Conservation (phyloP, 2,113 vertebrate species). For the Syngnathus scovelli region DNA sequence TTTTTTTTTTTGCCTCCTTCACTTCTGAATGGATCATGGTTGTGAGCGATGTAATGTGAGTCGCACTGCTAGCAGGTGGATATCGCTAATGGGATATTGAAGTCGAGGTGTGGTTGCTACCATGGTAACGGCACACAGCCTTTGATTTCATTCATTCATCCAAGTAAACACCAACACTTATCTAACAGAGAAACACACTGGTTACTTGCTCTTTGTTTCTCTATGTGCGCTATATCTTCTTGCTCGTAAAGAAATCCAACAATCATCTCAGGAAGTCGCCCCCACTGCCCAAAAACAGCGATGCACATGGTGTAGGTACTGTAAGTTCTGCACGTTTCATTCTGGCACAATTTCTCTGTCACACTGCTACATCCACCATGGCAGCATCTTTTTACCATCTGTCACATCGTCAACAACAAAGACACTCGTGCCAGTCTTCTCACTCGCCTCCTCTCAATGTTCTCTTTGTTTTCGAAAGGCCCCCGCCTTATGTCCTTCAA, state of each 20-base stretch:
- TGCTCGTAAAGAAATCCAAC: no score
- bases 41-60: not conserved
- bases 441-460: slow-evolving; percentile 25
- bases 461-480: slow-evolving; percentile 34
- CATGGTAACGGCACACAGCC: slow-evolving; percentile 25
- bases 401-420: slow-evolving; percentile 34
- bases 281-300: not conserved
- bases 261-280: no score
- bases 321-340: slow-evolving; percentile 13
- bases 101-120: slow-evolving; percentile 38
- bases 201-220: no score
- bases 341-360: not conserved
- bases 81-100: not conserved
- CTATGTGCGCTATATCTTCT: no score
- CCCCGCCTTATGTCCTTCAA: slow-evolving; percentile 32
- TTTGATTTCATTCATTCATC: not conserved
- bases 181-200: no score
- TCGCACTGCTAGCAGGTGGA: not conserved
- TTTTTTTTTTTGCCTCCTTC: not conserved
- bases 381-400: slow-evolving; percentile 16
- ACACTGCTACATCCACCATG: slow-evolving; percentile 4
- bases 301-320: not conserved
- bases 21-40: not conserved
- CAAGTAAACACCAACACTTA: not conserved
- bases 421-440: slow-evolving; percentile 11